Evolutionary conservation across 2,797 vertebrate genomes (phyloP).

Genomic region (Saguinus oedipus): DNA sequence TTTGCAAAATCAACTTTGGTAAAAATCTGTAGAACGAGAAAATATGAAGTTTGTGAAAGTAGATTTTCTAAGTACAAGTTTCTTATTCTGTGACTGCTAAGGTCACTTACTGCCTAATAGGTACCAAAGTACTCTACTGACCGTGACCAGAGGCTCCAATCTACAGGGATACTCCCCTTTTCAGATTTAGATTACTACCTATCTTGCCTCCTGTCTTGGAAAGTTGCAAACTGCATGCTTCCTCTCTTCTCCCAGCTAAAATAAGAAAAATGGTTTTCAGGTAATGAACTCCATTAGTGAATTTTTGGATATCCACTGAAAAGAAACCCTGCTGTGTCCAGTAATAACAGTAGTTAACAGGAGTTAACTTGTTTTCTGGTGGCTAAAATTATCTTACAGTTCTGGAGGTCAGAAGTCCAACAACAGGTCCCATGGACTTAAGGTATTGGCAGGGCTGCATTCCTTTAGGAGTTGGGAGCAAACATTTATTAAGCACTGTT

Average conservation of each 20-base stretch:
- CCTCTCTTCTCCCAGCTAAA: background rate
- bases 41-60: background rate
- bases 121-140: background rate
- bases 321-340: background rate
- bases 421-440: background rate
- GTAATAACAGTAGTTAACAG: background rate
- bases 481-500: background rate
- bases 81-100: background rate
- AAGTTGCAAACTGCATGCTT: background rate
- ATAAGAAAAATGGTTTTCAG: conserved; percentile 9
- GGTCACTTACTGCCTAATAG: background rate
- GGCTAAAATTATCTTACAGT: background rate
- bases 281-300: background rate
- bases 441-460: background rate
- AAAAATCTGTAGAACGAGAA: background rate
- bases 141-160: background rate
- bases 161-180: background rate
- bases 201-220: background rate
- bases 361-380: background rate
- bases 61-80: background rate
- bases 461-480: background rate
- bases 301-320: background rate
- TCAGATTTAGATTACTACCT: background rate
- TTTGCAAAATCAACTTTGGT: conserved; percentile 33
- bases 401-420: background rate